Conservation (phyloP, 1,140 invertebrate species). For the Drosophila obscura region DNA sequence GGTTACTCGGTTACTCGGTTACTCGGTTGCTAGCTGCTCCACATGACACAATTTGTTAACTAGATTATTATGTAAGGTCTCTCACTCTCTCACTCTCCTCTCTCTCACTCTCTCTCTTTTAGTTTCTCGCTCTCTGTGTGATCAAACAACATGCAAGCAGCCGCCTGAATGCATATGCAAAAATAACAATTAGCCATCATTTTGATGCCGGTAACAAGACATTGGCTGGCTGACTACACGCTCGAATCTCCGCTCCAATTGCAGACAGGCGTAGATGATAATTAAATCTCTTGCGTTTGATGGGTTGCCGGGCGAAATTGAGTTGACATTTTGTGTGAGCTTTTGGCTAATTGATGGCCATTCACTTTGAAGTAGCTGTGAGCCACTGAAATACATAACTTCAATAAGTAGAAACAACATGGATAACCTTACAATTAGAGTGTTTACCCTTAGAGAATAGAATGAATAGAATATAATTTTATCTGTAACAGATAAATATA, state of each 20-base stretch:
- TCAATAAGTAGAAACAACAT: too few species aligned
- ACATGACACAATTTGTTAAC: constrained; percentile 81
- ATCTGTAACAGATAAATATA: too few species aligned
- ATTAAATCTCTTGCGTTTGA: constrained; percentile 66
- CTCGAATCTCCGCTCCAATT: constrained; percentile 11
- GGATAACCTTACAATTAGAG: too few species aligned
- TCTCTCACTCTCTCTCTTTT: constrained; percentile 21
- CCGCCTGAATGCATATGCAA: constrained; percentile 57
- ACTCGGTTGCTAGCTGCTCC: constrained; percentile 39
- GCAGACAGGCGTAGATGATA: constrained; percentile 49
- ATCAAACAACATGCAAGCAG: constrained; percentile 65
- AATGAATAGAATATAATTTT: too few species aligned
- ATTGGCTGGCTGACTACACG: background rate
- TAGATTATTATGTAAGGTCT: constrained; percentile 77
- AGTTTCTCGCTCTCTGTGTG: constrained; percentile 30
- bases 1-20: constrained; percentile 42
- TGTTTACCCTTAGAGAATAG: too few species aligned
- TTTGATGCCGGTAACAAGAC: constrained; percentile 59
- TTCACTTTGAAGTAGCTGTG: constrained; percentile 8
- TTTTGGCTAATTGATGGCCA: constrained; percentile 36
- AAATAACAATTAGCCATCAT: constrained; percentile 80
- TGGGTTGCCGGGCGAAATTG: constrained; percentile 50
- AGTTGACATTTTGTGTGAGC: constrained; percentile 62
- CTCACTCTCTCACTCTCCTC: constrained; percentile 30
- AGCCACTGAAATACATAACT: background rate